phyloP scores from a whole-genome alignment of 1,140 invertebrate genomes.

The Drosophila paulistorum region DNA sequence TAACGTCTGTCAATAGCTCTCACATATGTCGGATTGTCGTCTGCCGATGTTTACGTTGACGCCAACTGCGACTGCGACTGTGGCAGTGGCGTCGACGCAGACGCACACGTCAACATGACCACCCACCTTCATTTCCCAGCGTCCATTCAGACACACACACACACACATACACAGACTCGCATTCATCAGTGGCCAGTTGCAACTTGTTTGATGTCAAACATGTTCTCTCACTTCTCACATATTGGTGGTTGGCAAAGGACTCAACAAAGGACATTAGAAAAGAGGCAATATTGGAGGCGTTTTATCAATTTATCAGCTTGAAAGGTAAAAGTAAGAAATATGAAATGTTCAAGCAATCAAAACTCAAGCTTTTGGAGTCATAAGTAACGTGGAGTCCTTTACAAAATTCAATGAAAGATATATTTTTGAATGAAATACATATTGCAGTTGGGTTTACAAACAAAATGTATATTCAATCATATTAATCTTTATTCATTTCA shows the following conservation, averaged over 20 bases:
- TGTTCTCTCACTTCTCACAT: constrained; percentile 16
- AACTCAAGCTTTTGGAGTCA: too few relatives aligned
- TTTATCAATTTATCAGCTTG: not conserved
- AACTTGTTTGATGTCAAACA: constrained; percentile 51
- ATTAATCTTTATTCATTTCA: too few relatives aligned
- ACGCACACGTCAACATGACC: not conserved
- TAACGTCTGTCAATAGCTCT: constrained; percentile 23
- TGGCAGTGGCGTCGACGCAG: constrained; percentile 25
- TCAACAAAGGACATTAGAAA: not conserved
- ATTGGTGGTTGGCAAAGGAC: constrained; percentile 16
- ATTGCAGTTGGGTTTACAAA: too few relatives aligned
- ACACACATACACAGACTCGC: constrained; percentile 6
- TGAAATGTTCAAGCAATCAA: too few relatives aligned
- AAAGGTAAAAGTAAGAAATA: too few relatives aligned
- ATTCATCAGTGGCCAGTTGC: constrained; percentile 46
- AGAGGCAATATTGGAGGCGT: not conserved
- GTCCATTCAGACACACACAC: constrained; percentile 22
- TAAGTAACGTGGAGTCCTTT: too few relatives aligned
- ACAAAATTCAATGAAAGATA: too few relatives aligned
- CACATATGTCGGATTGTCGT: not conserved
- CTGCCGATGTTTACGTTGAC: constrained; percentile 1
- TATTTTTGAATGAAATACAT: too few relatives aligned
- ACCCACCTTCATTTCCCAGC: not conserved
- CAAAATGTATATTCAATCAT: too few relatives aligned
- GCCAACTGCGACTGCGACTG: constrained; percentile 31